Conservation (phyloP, 92 coral and sea anemone genomes). For the Zoanthus gigantus region DNA sequence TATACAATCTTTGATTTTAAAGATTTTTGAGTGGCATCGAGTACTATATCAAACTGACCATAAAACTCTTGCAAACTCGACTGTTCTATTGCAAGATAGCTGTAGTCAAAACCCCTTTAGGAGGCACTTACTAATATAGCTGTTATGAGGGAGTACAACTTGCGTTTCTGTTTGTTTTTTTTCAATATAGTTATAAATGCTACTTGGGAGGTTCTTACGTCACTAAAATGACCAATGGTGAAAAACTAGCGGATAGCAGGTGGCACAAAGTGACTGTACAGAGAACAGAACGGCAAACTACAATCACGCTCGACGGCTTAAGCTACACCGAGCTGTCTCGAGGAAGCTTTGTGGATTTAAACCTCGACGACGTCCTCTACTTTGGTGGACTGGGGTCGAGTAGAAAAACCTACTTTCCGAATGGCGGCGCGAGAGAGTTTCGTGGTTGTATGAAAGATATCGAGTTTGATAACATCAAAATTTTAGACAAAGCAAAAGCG, state of each 20-base stretch:
- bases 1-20: no score
- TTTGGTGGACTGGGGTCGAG: constrained; percentile 77
- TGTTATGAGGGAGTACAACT: no score
- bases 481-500: constrained; percentile 55
- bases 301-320: constrained; percentile 58
- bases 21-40: no score
- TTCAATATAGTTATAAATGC: constrained; percentile 49
- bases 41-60: no score
- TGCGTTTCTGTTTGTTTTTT: neutral
- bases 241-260: constrained; percentile 71
- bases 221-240: constrained; percentile 60
- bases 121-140: no score
- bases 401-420: neutral
- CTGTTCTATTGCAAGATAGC: no score
- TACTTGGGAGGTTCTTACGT: constrained; percentile 73
- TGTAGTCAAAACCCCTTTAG: no score
- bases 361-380: constrained; percentile 66
- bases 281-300: constrained; percentile 60
- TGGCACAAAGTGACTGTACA: constrained; percentile 84
- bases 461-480: constrained; percentile 60
- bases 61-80: no score
- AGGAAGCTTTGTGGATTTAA: constrained; percentile 54
- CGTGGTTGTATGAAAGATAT: constrained; percentile 83
- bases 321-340: constrained; percentile 35
- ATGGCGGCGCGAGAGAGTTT: constrained; percentile 51